Conservation (phyloP, 1,140 invertebrate species). For the Drosophila pseudoobscura region DNA sequence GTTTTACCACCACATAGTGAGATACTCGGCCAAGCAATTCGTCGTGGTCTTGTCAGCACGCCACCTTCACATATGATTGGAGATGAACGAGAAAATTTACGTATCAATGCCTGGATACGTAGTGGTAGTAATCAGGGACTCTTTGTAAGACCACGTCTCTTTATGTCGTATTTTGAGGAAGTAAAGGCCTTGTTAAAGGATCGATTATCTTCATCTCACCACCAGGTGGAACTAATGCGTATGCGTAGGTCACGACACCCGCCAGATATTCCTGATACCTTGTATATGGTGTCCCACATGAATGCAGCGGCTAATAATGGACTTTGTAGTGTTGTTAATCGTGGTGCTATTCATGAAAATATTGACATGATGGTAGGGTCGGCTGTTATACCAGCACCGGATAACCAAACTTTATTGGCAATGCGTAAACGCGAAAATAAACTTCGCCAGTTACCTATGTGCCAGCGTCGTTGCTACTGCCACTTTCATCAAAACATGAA, state of each 20-base stretch:
- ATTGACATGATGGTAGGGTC: slow-evolving; percentile 86
- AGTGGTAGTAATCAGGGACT: slow-evolving; percentile 91
- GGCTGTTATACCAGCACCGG: slow-evolving; percentile 88
- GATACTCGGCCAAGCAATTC: slow-evolving; percentile 89
- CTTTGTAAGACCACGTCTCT: slow-evolving; percentile 93
- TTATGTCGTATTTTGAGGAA: slow-evolving; percentile 97
- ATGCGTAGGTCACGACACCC: slow-evolving; percentile 88
- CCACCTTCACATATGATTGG: slow-evolving; percentile 95
- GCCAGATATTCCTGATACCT: slow-evolving; percentile 94
- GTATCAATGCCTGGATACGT: slow-evolving; percentile 94
- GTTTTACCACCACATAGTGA: slow-evolving; percentile 94
- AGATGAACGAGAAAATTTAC: slow-evolving; percentile 87
- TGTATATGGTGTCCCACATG: slow-evolving; percentile 92
- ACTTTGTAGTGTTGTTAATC: slow-evolving; percentile 84
- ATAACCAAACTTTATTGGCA: slow-evolving; percentile 89
- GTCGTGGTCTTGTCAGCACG: slow-evolving; percentile 92
- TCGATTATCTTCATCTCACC: slow-evolving; percentile 86
- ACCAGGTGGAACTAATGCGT: slow-evolving; percentile 90
- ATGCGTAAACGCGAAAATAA: slow-evolving; percentile 95
- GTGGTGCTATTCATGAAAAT: slow-evolving; percentile 86
- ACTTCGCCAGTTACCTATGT: slow-evolving; percentile 90
- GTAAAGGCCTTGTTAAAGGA: slow-evolving; percentile 94
- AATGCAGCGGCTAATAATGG: slow-evolving; percentile 81
- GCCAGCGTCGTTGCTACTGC: slow-evolving; percentile 89
- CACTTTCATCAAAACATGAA: slow-evolving; percentile 90